These are phyloP conservation scores for Chrosomus eos DNA, from an alignment of 2,797 vertebrate genomes.

Conservation along the genomic window DNA sequence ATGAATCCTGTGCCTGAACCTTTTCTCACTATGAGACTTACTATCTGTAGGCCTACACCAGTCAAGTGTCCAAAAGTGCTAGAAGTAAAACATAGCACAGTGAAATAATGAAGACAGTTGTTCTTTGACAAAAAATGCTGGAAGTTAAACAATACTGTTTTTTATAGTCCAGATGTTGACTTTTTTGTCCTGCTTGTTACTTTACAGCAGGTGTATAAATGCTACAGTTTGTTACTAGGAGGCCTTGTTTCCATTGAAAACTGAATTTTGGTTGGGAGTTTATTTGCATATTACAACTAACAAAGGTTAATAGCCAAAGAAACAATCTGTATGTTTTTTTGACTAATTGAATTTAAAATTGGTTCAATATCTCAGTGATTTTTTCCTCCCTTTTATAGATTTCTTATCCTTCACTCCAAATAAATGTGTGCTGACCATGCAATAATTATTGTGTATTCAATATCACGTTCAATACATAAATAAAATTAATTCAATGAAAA, in stretches of 20 bases:
- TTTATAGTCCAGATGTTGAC: neutral
- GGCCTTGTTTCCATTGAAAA: constrained; percentile 34
- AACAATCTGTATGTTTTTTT: constrained; percentile 7
- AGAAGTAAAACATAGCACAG: neutral
- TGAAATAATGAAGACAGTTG: constrained; percentile 1
- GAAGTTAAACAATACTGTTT: neutral
- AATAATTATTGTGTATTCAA: constrained; percentile 43
- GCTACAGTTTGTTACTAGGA: constrained; percentile 4
- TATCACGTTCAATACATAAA: constrained; percentile 3
- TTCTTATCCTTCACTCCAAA: neutral
- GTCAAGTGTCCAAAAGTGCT: neutral
- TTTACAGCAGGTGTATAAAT: neutral
- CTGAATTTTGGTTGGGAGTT: constrained; percentile 13
- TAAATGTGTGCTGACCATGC: constrained; percentile 19
- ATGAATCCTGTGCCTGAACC: constrained; percentile 30
- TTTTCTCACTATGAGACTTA: constrained; percentile 12
- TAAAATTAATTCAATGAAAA: constrained; percentile 2
- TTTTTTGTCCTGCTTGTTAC: neutral
- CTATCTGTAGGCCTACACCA: neutral
- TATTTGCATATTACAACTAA: constrained; percentile 16
- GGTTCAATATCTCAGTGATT: neutral
- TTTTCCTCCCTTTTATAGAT: neutral
- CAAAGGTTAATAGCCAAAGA: constrained; percentile 44
- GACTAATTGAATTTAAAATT: neutral
- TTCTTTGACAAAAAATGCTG: neutral